A percentile compares a stretch with the other conserved stretches of the same genome.
Evolutionary conservation across 2,888 invertebrate genomes (phyloP).

Genomic region (Itoplectis maculator): DNA sequence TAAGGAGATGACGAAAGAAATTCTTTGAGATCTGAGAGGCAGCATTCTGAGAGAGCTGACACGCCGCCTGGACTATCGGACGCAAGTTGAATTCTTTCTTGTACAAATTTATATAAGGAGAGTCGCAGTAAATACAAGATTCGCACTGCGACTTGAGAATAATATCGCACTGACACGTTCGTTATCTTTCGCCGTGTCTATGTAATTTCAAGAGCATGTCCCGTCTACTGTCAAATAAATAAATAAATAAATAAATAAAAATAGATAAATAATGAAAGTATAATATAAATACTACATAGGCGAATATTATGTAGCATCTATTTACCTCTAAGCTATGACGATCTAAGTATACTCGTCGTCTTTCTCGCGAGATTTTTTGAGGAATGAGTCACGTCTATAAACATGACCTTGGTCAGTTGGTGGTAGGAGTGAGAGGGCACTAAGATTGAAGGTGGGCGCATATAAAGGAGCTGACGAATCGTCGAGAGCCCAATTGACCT

Average conservation of each 20-base stretch:
- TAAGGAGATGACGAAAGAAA: slow-evolving; percentile 29
- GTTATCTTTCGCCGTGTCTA: too few relatives aligned
- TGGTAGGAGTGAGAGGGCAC: slow-evolving; percentile 21
- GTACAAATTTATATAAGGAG: slow-evolving; percentile 7
- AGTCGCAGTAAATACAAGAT: background rate
- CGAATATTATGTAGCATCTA: too few relatives aligned
- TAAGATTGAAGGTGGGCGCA: slow-evolving; percentile 55
- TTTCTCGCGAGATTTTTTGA: background rate
- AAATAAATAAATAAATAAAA: too few relatives aligned
- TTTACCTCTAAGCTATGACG: background rate
- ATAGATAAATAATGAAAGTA: too few relatives aligned
- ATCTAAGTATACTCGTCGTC: background rate
- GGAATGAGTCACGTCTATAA: slow-evolving; percentile 9
- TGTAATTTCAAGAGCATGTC: too few relatives aligned
- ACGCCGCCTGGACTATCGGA: slow-evolving; percentile 12
- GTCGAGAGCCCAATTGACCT: slow-evolving; percentile 47
- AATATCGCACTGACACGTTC: too few relatives aligned
- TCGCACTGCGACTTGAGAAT: background rate
- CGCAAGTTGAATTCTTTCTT: slow-evolving; percentile 7
- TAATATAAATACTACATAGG: too few relatives aligned
- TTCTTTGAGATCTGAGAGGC: slow-evolving; percentile 14
- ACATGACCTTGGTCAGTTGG: slow-evolving; percentile 42
- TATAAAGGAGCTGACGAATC: slow-evolving; percentile 44
- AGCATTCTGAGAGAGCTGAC: too few relatives aligned
- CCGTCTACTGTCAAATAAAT: too few relatives aligned